Evolutionary conservation across 2,888 invertebrate species (phyloP).

Genomic region (Atherix ibis): DNA sequence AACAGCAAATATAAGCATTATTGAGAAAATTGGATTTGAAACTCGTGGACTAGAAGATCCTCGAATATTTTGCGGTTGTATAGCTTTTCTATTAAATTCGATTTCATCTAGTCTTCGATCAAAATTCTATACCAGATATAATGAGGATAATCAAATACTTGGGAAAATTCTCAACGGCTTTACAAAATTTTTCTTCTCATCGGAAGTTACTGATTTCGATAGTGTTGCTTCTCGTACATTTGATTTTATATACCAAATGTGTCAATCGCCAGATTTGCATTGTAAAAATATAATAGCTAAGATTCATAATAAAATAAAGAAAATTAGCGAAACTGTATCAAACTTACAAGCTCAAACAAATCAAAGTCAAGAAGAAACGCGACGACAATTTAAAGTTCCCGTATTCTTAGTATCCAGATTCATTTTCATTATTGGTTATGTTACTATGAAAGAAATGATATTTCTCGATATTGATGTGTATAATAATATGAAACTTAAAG

Average conservation of each 20-base stretch:
- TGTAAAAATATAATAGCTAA: constrained; percentile 36
- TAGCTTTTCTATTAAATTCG: constrained; percentile 25
- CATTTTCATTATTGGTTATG: constrained; percentile 52
- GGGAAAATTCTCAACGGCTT: constrained; percentile 29
- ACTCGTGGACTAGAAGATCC: constrained; percentile 26
- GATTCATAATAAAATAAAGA: constrained; percentile 32
- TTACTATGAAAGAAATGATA: constrained; percentile 63
- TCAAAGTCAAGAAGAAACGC: background rate
- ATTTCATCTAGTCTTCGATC: constrained; percentile 22
- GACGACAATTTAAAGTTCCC: constrained; percentile 15
- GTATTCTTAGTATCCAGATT: constrained; percentile 36
- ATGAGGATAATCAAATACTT: constrained; percentile 20
- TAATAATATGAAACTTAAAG: constrained; percentile 60
- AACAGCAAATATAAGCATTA: constrained; percentile 52
- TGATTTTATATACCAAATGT: constrained; percentile 40
- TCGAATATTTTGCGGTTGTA: constrained; percentile 23
- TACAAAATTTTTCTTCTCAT: constrained; percentile 34
- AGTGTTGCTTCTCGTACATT: constrained; percentile 37
- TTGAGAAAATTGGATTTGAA: constrained; percentile 56
- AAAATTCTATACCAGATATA: constrained; percentile 27
- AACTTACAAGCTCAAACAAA: constrained; percentile 14
- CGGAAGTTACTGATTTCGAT: constrained; percentile 35
- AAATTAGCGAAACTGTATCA: constrained; percentile 18
- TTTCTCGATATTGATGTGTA: constrained; percentile 71
- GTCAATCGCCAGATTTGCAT: constrained; percentile 40